Base-by-base conservation (phyloP, 1,140 invertebrate species). In the Akabosia matsudoensis region DNA sequence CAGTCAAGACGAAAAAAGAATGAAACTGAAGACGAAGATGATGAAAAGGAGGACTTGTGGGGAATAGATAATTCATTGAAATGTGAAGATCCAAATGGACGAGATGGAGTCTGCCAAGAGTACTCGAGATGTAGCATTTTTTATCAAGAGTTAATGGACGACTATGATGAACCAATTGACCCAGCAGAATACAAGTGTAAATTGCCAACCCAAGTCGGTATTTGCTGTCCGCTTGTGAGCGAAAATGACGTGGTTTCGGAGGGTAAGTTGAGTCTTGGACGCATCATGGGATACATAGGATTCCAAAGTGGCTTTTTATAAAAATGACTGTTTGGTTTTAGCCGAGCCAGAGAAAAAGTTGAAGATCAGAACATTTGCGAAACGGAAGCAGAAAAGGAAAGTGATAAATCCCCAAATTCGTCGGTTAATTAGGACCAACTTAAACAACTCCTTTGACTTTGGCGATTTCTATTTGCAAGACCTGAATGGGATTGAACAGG, bases 41-140 rank as follows among this genome's bases (percentile, higher is more conserved):
- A 22, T 61, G 61, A 67, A 30, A 31, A 2, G 10, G 61, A 67
- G 4, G 61, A 67, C 10, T 24, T n/a, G 10, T 67, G 61, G 61
- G 61, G 70, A 56, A n/a, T 72, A 33, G 54, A 73, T 37, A 33
- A 64, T 30, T 45, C 52, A 28, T 31, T 76, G 0, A 51, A 61
- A 22, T 77, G 76, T 64, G 52, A 70, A 37, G 76, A 77, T 54
- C 76, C 76, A 1, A 74, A 34, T 30, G 76, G 76, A 34, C 74
- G 71, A 22, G 31, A n/a, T 51, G 76, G 76, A 13, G 52, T 77
- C 30, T 77, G 76, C 28, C 72, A 77, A 71, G 76, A 77, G 31
- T 77, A 77, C 28, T 61, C 45, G 22, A 74, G 73, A 56, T 77
- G 76, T 54, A 74, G 72, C 51, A 45, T 74, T 24, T 26, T 77